phyloP scores from a whole-genome alignment of 2,888 invertebrate genomes.

The Ceramica pisi region DNA sequence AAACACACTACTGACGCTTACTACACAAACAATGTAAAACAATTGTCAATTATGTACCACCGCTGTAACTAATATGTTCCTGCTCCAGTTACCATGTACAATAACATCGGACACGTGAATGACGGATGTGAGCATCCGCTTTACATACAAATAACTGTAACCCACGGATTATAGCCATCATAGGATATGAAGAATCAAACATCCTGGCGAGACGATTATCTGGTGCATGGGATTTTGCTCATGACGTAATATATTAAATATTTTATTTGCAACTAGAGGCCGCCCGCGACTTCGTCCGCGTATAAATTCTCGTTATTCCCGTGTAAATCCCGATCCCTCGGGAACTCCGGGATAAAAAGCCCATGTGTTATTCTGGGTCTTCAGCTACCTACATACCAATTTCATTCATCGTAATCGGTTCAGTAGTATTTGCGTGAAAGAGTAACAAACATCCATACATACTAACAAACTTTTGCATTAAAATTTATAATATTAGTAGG shows the following conservation, averaged over 20 bases:
- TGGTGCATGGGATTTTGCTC: slow-evolving; percentile 32
- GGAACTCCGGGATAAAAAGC: too few relatives aligned
- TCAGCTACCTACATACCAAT: too few relatives aligned
- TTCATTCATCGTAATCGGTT: too few relatives aligned
- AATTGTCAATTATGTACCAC: slow-evolving; percentile 66
- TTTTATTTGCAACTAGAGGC: too few relatives aligned
- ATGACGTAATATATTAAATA: neutral
- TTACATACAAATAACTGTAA: slow-evolving; percentile 72
- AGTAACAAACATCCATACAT: too few relatives aligned
- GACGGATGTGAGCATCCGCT: slow-evolving; percentile 84
- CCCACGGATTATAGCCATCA: slow-evolving; percentile 62
- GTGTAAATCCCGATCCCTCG: too few relatives aligned
- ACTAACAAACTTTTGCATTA: too few relatives aligned
- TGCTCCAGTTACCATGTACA: slow-evolving; percentile 82
- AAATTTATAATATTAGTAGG: too few relatives aligned
- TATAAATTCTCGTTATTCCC: too few relatives aligned
- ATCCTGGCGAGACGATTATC: slow-evolving; percentile 45
- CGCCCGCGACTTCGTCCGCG: too few relatives aligned
- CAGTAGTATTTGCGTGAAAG: too few relatives aligned
- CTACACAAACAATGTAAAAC: slow-evolving; percentile 52
- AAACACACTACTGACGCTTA: neutral
- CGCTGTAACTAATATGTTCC: slow-evolving; percentile 73
- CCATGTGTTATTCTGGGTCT: too few relatives aligned
- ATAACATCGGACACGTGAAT: slow-evolving; percentile 75
- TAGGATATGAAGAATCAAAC: slow-evolving; percentile 63